phyloP scores from a whole-genome alignment of 2,888 invertebrate genomes.

The Tribolium freemani region DNA sequence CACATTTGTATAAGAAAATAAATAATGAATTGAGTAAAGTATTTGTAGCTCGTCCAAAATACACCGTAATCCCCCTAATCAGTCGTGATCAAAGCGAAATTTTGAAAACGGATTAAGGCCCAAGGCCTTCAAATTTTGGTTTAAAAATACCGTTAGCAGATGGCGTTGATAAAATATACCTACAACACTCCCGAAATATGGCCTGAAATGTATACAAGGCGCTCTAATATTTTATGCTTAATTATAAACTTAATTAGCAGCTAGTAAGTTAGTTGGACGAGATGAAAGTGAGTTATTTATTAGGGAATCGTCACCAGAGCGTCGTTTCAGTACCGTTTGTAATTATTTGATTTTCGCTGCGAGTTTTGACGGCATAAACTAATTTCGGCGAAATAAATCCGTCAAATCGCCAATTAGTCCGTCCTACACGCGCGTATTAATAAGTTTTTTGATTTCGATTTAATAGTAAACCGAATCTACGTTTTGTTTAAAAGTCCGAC shows the following conservation, averaged over 20 bases:
- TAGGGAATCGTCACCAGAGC: not conserved
- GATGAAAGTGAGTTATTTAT: not conserved
- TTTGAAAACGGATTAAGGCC: not conserved
- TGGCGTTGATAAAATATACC: conserved; percentile 45
- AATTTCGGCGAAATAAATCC: conserved; percentile 32
- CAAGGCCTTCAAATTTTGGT: conserved; percentile 17
- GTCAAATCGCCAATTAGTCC: conserved; percentile 28
- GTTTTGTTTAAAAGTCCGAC: conserved; percentile 12
- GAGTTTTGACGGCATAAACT: conserved; percentile 2
- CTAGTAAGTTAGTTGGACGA: conserved; percentile 4
- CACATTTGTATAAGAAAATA: conserved; percentile 1
- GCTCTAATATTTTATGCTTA: conserved; percentile 43
- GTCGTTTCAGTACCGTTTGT: not conserved
- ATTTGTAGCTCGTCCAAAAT: not conserved
- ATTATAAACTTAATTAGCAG: conserved; percentile 49
- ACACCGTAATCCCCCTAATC: not conserved
- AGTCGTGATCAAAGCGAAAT: not conserved
- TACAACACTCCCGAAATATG: conserved; percentile 48
- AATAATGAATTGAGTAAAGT: not conserved
- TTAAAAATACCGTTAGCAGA: conserved; percentile 43
- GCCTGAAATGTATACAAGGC: conserved; percentile 44
- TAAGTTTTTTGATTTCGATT: not conserved
- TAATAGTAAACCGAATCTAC: not conserved
- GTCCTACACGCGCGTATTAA: conserved; percentile 12
- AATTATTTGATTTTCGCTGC: not conserved